phyloP scores from a whole-genome alignment of 2,888 invertebrate genomes.

The Taphrorychus bicolor region DNA sequence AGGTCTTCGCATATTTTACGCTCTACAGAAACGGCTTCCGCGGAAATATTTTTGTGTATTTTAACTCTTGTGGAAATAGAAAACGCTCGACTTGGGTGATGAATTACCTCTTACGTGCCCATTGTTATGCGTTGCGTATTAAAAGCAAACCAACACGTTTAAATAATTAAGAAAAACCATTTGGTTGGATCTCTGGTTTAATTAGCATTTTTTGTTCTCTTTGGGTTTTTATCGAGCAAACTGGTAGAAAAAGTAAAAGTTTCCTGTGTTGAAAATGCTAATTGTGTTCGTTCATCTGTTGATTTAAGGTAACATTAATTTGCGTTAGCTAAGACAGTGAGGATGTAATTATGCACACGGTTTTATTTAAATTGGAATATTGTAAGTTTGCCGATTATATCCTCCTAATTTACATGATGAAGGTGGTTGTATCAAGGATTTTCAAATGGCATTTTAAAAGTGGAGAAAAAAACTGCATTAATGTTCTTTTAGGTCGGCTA shows the following conservation, averaged over 20 bases:
- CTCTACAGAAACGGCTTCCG: too few species aligned
- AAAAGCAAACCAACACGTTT: neutral
- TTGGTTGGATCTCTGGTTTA: neutral
- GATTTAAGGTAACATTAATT: neutral
- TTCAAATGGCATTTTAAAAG: neutral
- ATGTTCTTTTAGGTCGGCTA: too few species aligned
- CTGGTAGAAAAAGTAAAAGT: neutral
- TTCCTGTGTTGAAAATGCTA: neutral
- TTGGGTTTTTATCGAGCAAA: neutral
- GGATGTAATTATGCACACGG: neutral
- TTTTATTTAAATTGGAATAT: neutral
- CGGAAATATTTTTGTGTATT: neutral
- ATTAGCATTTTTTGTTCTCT: neutral
- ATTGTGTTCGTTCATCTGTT: neutral
- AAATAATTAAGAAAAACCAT: neutral
- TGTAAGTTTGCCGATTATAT: too few species aligned
- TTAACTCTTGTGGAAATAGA: neutral
- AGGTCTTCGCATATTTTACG: neutral
- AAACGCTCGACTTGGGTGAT: neutral
- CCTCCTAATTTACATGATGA: too few species aligned
- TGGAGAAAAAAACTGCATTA: too few species aligned
- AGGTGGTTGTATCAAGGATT: too few species aligned
- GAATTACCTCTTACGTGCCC: neutral
- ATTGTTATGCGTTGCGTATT: neutral
- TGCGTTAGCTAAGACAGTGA: neutral